phyloP scores from a whole-genome alignment of 2,888 invertebrate species.

The Agrochola circellaris region DNA sequence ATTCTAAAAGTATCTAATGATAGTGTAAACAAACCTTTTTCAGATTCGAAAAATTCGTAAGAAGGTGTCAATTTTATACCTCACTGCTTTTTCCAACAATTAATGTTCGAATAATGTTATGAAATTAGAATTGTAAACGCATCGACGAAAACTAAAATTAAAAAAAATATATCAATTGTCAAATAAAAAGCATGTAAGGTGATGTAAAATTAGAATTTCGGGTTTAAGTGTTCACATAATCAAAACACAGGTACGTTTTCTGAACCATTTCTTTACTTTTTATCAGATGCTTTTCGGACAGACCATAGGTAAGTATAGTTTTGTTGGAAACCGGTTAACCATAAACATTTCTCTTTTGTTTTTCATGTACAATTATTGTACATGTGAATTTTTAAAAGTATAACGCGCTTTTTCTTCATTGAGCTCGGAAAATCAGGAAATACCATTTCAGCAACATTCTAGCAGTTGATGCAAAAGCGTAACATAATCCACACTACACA shows the following conservation, averaged over 20 bases:
- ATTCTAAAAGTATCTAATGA: neutral
- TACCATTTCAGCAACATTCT: neutral
- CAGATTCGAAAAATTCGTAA: too few relatives aligned
- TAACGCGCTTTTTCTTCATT: neutral
- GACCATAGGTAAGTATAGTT: neutral
- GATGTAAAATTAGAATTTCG: too few relatives aligned
- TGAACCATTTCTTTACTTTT: neutral
- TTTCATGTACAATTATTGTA: neutral
- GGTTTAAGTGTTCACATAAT: too few relatives aligned
- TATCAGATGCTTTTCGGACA: neutral
- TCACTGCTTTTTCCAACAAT: too few relatives aligned
- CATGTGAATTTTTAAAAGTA: neutral
- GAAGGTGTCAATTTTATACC: too few relatives aligned
- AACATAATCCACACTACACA: too few relatives aligned
- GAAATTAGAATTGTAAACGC: too few relatives aligned
- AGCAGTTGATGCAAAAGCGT: neutral
- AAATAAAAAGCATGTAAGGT: too few relatives aligned
- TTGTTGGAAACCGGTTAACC: too few relatives aligned
- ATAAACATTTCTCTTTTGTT: neutral
- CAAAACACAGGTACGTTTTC: neutral
- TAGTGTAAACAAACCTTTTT: neutral
- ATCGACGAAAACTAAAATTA: too few relatives aligned
- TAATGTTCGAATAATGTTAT: too few relatives aligned
- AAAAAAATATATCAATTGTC: too few relatives aligned
- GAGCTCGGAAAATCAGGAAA: neutral